Evolutionary conservation across 1,140 invertebrate genomes (phyloP), one percentile per base, ranked within the genome.

Genomic region (Wiebesia pumilae): DNA sequence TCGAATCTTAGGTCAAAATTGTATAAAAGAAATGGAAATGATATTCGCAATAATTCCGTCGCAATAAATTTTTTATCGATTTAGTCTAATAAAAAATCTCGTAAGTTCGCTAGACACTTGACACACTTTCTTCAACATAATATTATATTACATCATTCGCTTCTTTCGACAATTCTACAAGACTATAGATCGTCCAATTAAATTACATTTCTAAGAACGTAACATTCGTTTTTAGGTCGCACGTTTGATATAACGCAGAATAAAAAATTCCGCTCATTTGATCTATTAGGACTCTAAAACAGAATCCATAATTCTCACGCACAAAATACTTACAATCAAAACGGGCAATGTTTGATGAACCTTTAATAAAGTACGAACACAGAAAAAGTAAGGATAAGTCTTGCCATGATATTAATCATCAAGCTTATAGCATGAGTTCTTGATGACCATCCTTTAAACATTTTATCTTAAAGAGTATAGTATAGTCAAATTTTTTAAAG

Each of bases 141-240:
- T 51, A 87, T 84, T 87, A 87, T 87, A 83, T 87, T 87, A 87
- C 86, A 84, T 84, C 69, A 84, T 80, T 87, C 81, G 43, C 82
- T 84, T 87, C 43, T 69, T 84, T 84, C 27, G 73, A 83, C 38
- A 81, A 84, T 75, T 81, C 75, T 84, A 81, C 43, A 87, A 83
- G 77, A 87, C 21, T 51, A 87, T 87, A 83, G 77, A 84, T 84
- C 65, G 69, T 73, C 54, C 78, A 80, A 84, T 84, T 87, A 84
- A 81, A 87, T 79, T 87, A 87, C 71, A 79, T 79, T 83, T 71
- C 33, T 87, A 81, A 80, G 75, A 84, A 71, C 40, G 33, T 81
- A 84, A 87, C 82, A 87, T 84, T 81, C 67, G 82, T 84, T 54
- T 87, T 62, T 24, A 71, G 67, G 35, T 81, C 82, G 30, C 33